These are phyloP conservation scores for Champsocephalus esox DNA, from an alignment of 2,797 vertebrate genomes.

Conservation along the genomic window DNA sequence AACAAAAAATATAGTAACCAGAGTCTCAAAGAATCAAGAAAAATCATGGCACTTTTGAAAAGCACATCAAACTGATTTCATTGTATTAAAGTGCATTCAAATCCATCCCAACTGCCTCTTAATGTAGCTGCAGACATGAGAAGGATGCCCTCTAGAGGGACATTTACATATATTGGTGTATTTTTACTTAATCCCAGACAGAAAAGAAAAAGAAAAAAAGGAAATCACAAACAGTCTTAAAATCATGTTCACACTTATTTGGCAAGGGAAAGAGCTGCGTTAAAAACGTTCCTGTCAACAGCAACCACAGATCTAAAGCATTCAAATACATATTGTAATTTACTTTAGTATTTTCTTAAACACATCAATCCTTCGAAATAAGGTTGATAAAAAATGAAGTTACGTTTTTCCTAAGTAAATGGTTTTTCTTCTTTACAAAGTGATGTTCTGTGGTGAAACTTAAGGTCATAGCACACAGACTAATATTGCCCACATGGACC, in stretches of 20 bases:
- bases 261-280: background rate
- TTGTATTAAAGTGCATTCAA: background rate
- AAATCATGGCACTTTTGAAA: too few relatives aligned
- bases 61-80: too few relatives aligned
- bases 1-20: too few relatives aligned
- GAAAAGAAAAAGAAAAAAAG: background rate
- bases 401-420: too few relatives aligned
- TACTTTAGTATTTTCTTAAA: background rate
- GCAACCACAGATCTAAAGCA: background rate
- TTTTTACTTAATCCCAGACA: background rate
- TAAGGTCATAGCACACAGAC: background rate
- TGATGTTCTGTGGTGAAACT: too few relatives aligned
- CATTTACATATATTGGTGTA: background rate
- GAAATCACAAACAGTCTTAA: background rate
- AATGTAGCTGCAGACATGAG: background rate
- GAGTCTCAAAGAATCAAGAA: too few relatives aligned
- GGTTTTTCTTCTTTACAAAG: too few relatives aligned
- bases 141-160: slow-evolving; percentile 23
- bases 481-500: too few relatives aligned
- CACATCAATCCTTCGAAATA: too few relatives aligned
- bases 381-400: too few relatives aligned
- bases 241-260: background rate
- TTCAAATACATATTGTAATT: background rate
- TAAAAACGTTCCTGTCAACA: background rate
- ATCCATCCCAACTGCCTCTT: background rate